Percentiles rank a stretch among this genome's conserved stretches.
Evolutionary conservation across 2,888 invertebrate species (phyloP).

Genomic region (Helicoverpa assulta): DNA sequence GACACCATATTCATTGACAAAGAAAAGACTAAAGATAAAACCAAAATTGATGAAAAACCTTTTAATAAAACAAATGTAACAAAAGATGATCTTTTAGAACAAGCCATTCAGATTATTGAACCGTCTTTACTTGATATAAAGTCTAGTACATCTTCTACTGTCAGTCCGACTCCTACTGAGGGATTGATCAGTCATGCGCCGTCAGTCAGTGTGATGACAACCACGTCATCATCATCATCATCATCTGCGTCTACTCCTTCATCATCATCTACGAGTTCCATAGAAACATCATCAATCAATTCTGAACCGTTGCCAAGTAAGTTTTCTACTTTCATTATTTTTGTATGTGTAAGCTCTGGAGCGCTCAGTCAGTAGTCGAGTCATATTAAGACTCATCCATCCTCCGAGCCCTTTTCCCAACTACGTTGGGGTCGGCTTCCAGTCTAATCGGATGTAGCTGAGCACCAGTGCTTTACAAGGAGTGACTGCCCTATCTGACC

Average conservation of each 20-base stretch:
- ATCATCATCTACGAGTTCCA: slow-evolving; percentile 37
- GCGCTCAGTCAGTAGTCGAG: too few species aligned
- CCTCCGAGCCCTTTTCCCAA: too few species aligned
- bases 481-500: too few species aligned
- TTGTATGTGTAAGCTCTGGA: too few species aligned
- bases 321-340: slow-evolving; percentile 53
- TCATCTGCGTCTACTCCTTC: slow-evolving; percentile 10
- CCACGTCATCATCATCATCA: slow-evolving; percentile 30
- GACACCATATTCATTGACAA: slow-evolving; percentile 74
- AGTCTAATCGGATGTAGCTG: too few species aligned
- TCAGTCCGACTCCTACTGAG: slow-evolving; percentile 81
- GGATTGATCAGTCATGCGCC: slow-evolving; percentile 74
- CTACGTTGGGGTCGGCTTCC: too few species aligned
- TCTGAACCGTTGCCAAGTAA: slow-evolving; percentile 80
- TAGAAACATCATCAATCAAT: slow-evolving; percentile 80
- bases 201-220: slow-evolving; percentile 60
- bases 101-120: slow-evolving; percentile 77
- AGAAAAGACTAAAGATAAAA: slow-evolving; percentile 74
- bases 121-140: slow-evolving; percentile 75
- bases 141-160: slow-evolving; percentile 63
- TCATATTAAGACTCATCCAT: too few species aligned
- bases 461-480: too few species aligned
- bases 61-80: slow-evolving; percentile 68
- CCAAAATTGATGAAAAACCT: slow-evolving; percentile 74
- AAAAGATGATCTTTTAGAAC: slow-evolving; percentile 72